A percentile compares a stretch with the other conserved stretches of the same genome.
Conservation (phyloP, 2,113 vertebrate genomes). For the Neolamprologus devosi region DNA sequence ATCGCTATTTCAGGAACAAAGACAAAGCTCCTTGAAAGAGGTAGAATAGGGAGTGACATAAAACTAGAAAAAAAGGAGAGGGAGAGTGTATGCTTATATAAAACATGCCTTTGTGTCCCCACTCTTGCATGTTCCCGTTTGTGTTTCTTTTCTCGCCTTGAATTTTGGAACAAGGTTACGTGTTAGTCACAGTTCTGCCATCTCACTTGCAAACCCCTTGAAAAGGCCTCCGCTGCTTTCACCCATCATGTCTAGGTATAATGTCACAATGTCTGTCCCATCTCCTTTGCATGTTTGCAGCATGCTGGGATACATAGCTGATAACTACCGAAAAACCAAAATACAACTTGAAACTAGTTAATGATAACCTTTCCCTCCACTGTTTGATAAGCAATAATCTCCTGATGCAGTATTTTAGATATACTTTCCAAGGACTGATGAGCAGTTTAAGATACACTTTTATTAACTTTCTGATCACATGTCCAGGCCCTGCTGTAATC, state of each 20-base stretch:
- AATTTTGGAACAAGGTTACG: constrained; percentile 31
- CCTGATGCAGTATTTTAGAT: background rate
- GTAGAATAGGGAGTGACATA: background rate
- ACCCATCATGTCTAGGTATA: background rate
- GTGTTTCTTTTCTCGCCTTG: background rate
- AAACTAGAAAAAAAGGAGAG: background rate
- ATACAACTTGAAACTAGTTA: background rate
- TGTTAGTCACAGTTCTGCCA: background rate
- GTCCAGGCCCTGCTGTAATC: background rate
- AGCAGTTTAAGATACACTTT: background rate
- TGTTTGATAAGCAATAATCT: background rate
- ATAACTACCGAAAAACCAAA: background rate
- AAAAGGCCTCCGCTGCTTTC: background rate
- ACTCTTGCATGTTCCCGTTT: background rate
- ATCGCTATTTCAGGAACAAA: constrained; percentile 42
- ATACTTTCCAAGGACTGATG: background rate
- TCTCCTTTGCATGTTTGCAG: background rate
- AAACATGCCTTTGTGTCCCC: background rate
- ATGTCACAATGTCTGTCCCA: background rate
- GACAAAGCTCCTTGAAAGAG: constrained; percentile 10
- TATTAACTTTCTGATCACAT: constrained; percentile 4
- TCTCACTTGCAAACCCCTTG: background rate
- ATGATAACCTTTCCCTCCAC: background rate
- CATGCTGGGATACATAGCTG: background rate
- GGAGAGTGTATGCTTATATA: background rate